Base-by-base conservation (phyloP, 2,797 vertebrate species). In the Mormyrops boulengeri region DNA sequence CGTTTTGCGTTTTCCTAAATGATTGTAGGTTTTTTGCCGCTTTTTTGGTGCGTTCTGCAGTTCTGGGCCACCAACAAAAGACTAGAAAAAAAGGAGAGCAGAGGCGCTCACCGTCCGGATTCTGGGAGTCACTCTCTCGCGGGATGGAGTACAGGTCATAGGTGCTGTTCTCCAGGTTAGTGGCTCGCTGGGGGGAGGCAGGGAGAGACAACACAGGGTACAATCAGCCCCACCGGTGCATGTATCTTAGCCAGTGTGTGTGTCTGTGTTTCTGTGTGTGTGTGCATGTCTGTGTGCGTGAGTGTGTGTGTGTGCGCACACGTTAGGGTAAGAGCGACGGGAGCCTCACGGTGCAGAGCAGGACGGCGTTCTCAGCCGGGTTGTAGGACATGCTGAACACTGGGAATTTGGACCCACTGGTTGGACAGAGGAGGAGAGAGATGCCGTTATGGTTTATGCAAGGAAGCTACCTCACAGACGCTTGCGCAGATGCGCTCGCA, bases 311-410 rank as follows among this genome's bases (percentile, higher is more conserved):
- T 9, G 47, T 53, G 50, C 77, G 90, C 88, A 80, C 38, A 50
- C 53, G 77, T 85, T 50, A 62, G 9, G 73, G 66, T 49, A 6
- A 14, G 1, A 0, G 34, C 0, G 9, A 7, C 73, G 9, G 53
- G 80, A 60, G 26, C 91, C 97, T 96, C 91, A 99, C 98, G 0
- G 97, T 99, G 93, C 98, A 99, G 69, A 99, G 97, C 2, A 99
- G 96, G 82, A 99, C 98, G 0, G 98, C 95, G 0, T 99, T 99
- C 95, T 99, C 98, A 0, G 98, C 98, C 0, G 98, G 98, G 93
- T 99, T 99, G 92, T 99, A 99, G 0, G 97, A 99, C 98, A 99
- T 99, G 93, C 97, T 99, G 94, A 99, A 99, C 87, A 99, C 98
- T 0, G 98, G 98, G 93, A 99, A 99, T 93, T 99, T 99, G 4